Base-by-base conservation (phyloP, 2,888 invertebrate species). In the Diarsia mendica region DNA sequence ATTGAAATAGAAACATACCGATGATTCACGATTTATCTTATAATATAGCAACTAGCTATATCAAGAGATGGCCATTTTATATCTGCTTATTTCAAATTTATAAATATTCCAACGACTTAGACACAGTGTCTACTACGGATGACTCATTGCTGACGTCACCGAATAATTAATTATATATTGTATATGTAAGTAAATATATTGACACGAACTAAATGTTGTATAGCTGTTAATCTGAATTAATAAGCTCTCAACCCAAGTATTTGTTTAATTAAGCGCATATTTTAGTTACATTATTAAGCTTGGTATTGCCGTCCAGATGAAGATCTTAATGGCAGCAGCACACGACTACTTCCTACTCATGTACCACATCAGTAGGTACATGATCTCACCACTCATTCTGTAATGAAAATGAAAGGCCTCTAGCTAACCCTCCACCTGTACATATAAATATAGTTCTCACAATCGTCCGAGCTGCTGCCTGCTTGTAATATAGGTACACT, bases 111-210 rank as follows among this genome's bases (percentile, higher is more conserved):
- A 72, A 75, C 68, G 60, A 82, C 75, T 75, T 79, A 87, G 88
- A 88, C 88, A 74, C 70, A 60, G 67, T 61, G 88, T 87, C 87
- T 86, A 65, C 75, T 46, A 44, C n/a, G 6, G 23, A 78, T 90
- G 88, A 89, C 80, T 90, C 89, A 89, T 67, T 71, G 55, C 48
- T 87, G 84, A 84, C 79, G 80, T 87, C 83, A 89, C 48, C 48
- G 39, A 61, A 78, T 71, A 77, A 72, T 60, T 53, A 60, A 64
- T 72, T 67, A 80, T 79, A 77, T 77, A 84, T 79, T 10, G 28
- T 60, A 33, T 33, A 33, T 53, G 68, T 53, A 76, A 79, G 60
- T 75, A 67, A 53, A 75, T 70, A 72, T 58, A 61, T 58, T 33
- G 69, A 64, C 55, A 64, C 63, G 63, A 51, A 63, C 65, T 72